These are phyloP conservation scores for Periophthalmus modestus DNA, from an alignment of 2,113 vertebrate species.

Conservation along the genomic window DNA sequence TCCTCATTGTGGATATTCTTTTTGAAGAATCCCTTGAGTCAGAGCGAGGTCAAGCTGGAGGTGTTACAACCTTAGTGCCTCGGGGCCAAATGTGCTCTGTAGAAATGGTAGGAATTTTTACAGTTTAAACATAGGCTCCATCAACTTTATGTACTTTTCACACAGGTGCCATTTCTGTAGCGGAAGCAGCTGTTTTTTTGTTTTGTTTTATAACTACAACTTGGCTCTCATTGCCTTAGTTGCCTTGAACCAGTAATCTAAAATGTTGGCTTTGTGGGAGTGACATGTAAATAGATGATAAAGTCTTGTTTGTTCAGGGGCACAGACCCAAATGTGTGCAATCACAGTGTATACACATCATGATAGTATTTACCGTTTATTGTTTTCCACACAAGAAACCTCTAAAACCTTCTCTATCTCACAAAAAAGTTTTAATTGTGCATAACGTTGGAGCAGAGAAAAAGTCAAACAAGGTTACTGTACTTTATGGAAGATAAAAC, in stretches of 20 bases:
- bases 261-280: slow-evolving; percentile 28
- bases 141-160: slow-evolving; percentile 19
- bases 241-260: slow-evolving; percentile 29
- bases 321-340: slow-evolving; percentile 30
- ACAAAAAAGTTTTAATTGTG: background rate
- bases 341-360: slow-evolving; percentile 14
- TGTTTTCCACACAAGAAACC: background rate
- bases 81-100: slow-evolving; percentile 20
- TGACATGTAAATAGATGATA: slow-evolving; percentile 46
- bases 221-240: slow-evolving; percentile 20
- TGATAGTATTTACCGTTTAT: slow-evolving; percentile 2
- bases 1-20: slow-evolving; percentile 13
- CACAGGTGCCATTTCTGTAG: slow-evolving; percentile 47
- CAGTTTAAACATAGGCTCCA: slow-evolving; percentile 44
- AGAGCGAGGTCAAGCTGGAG: slow-evolving; percentile 28
- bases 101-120: slow-evolving; percentile 63
- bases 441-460: slow-evolving; percentile 12
- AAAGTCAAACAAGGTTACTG: slow-evolving; percentile 4
- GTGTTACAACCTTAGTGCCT: slow-evolving; percentile 33
- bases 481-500: background rate
- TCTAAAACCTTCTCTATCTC: background rate
- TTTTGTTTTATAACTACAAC: slow-evolving; percentile 23
- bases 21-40: slow-evolving; percentile 31
- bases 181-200: slow-evolving; percentile 40
- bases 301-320: slow-evolving; percentile 29